Conservation (phyloP, 2,888 invertebrate genomes). For the Heliconius ethilla region DNA sequence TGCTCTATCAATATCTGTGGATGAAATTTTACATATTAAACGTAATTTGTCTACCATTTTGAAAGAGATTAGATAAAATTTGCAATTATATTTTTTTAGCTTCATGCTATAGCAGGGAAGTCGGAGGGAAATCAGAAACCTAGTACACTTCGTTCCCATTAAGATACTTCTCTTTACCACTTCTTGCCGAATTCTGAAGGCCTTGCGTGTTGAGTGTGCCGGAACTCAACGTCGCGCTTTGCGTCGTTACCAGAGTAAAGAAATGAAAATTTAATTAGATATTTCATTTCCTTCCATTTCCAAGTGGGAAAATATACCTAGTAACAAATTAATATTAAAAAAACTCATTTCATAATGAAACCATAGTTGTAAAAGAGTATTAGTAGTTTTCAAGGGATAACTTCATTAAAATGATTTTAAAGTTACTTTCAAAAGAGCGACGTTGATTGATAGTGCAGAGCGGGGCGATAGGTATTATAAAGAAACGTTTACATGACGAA, state of each 20-base stretch:
- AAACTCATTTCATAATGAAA: constrained; percentile 4
- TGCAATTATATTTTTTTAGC: background rate
- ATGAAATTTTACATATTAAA: background rate
- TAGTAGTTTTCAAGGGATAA: constrained; percentile 47
- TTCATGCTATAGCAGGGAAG: too few relatives aligned
- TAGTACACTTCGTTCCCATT: too few relatives aligned
- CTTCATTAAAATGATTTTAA: constrained; percentile 56
- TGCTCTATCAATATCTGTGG: background rate
- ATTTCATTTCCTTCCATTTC: too few relatives aligned
- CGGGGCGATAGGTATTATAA: constrained; percentile 40
- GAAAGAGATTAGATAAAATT: background rate
- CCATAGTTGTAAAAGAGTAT: constrained; percentile 31
- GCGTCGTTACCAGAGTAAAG: too few relatives aligned
- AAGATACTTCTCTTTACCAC: too few relatives aligned
- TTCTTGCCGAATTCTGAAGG: too few relatives aligned
- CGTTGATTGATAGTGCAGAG: constrained; percentile 57
- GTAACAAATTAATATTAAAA: background rate
- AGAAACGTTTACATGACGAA: constrained; percentile 26
- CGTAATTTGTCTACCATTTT: background rate
- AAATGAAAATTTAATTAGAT: too few relatives aligned
- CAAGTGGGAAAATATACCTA: too few relatives aligned
- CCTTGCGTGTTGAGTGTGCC: too few relatives aligned
- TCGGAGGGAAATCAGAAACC: too few relatives aligned
- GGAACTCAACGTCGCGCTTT: too few relatives aligned
- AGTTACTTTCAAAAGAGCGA: constrained; percentile 49